Base-by-base conservation (phyloP, 1,140 invertebrate genomes). In the Bombus balteatus region DNA sequence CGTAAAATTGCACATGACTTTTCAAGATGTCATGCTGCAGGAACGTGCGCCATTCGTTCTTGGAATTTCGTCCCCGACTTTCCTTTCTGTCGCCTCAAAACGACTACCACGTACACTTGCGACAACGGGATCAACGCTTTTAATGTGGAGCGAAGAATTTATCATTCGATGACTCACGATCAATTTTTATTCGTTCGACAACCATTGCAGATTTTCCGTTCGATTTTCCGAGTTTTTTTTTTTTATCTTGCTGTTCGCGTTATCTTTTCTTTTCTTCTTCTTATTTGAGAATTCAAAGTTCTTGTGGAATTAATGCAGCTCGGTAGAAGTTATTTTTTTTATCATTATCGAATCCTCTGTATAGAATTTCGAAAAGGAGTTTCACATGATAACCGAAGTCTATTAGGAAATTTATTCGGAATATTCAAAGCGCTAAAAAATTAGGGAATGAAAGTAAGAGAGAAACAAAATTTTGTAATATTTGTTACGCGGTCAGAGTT, bases 1-100 rank as follows among this genome's bases (percentile, higher is more conserved):
- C 88, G 88, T 89, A 89, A 89, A 89, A 89, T 89, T 89, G 80
- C 88, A 81, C 88, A 70, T 82, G 87, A 89, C 84, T 68, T 89
- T 87, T 83, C 87, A 62, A 89, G 84, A 81, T 81, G 84, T 79
- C 87, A 70, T 72, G 66, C 76, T 28, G 37, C 43, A 62, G 78
- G 87, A 39, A 89, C 83, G 78, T 74, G 83, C 87, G 41, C 78
- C 74, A 86, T 73, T 76, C 77, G 53, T 82, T 62, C 72, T 47
- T 43, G 2, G 39, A 81, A 73, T 71, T 65, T 84, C n/a, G 65
- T 72, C n/a, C 13, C 18, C 18, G 47, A 6, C 47, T 41, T 68
- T 66, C 37, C 77, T 41, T 8, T n/a, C 34, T 78, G 53, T 37
- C 65, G 66, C 81, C 59, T 37, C 32, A 62, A n/a, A 37, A 41